Evolutionary conservation across 2,797 vertebrate species (phyloP).

Genomic region (Pelodytes ibericus): DNA sequence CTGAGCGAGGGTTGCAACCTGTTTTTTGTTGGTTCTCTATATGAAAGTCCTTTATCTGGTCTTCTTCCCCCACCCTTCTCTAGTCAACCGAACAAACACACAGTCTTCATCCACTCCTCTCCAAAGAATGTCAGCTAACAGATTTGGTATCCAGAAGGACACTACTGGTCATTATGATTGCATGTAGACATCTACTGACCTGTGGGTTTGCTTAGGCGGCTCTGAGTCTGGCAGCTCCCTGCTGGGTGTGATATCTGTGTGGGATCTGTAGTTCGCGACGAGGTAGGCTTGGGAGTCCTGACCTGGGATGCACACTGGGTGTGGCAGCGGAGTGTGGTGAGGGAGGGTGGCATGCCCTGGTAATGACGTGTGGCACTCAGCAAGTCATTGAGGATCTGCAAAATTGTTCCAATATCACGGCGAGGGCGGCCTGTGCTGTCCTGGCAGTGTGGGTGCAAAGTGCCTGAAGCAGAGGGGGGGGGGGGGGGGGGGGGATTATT

Average conservation of each 20-base stretch:
- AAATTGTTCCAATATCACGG: slow-evolving; percentile 93
- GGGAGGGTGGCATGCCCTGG: slow-evolving; percentile 96
- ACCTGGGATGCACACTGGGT: slow-evolving; percentile 82
- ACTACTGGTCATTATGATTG: background rate
- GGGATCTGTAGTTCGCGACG: slow-evolving; percentile 75
- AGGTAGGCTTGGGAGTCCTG: slow-evolving; percentile 73
- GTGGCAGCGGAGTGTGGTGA: slow-evolving; percentile 94
- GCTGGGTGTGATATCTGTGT: slow-evolving; percentile 87
- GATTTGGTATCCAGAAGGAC: slow-evolving; percentile 18
- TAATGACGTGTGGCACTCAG: slow-evolving; percentile 96
- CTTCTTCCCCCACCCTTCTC: slow-evolving; percentile 11
- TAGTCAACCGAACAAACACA: slow-evolving; percentile 37
- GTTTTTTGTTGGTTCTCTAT: background rate
- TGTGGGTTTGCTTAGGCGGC: slow-evolving; percentile 88
- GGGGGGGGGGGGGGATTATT: too few species aligned
- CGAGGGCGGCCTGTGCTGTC: slow-evolving; percentile 93
- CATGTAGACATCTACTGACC: slow-evolving; percentile 72
- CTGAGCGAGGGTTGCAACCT: slow-evolving; percentile 3
- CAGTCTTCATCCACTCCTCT: background rate
- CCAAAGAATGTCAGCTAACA: slow-evolving; percentile 21
- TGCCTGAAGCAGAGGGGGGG: slow-evolving; percentile 82
- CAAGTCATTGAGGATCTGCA: slow-evolving; percentile 97
- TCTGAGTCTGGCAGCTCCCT: slow-evolving; percentile 71
- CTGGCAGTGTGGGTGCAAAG: slow-evolving; percentile 97
- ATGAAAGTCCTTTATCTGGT: slow-evolving; percentile 28